Evolutionary conservation across 2,113 vertebrate species (phyloP).

Genomic region (Vulpes lagopus): DNA sequence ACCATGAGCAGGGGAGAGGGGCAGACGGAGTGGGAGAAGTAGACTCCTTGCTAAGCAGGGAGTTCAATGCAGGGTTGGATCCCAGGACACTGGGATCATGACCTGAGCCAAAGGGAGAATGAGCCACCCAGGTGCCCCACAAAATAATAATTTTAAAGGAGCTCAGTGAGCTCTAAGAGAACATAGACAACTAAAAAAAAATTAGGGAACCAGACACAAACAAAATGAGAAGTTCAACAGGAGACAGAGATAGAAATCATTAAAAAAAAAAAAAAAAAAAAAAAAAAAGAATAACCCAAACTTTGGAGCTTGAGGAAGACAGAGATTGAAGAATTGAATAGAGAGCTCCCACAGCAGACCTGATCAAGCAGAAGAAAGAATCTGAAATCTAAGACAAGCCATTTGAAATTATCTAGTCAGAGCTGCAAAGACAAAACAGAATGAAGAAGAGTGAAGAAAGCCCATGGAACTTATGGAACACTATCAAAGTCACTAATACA

Average conservation of each 20-base stretch:
- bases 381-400: background rate
- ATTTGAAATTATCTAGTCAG: background rate
- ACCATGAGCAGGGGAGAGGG: too few relatives aligned
- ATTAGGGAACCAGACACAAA: background rate
- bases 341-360: background rate
- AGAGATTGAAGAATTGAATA: background rate
- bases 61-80: too few relatives aligned
- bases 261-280: background rate
- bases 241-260: background rate
- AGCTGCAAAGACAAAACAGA: background rate
- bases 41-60: too few relatives aligned
- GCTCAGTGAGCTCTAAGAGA: too few relatives aligned
- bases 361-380: background rate
- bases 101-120: too few relatives aligned
- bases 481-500: background rate
- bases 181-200: background rate
- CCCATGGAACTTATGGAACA: background rate
- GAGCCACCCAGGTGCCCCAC: too few relatives aligned
- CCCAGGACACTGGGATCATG: too few relatives aligned
- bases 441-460: background rate
- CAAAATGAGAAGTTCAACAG: too few relatives aligned
- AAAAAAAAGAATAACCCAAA: too few relatives aligned
- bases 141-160: too few relatives aligned
- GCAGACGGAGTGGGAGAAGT: too few relatives aligned
- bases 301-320: background rate